Evolutionary conservation across 92 coral and sea anemone genomes (phyloP).

Genomic region (Plumapathes pennacea): DNA sequence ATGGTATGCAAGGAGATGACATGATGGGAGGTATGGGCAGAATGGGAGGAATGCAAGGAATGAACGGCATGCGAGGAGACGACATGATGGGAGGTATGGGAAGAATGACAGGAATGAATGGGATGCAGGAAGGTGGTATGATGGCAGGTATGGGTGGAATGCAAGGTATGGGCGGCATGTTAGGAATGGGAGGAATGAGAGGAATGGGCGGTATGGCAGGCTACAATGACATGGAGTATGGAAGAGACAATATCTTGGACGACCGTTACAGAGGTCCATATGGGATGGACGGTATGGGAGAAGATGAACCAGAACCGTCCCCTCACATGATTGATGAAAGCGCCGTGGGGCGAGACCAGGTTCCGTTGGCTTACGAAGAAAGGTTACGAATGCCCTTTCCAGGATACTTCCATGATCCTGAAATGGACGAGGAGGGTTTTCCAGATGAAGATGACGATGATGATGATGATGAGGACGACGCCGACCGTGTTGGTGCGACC

Average conservation of each 20-base stretch:
- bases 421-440: slow-evolving; percentile 49
- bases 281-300: slow-evolving; percentile 21
- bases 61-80: slow-evolving; percentile 52
- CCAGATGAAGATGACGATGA: slow-evolving; percentile 58
- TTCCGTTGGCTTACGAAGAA: slow-evolving; percentile 51
- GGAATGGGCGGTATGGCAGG: slow-evolving; percentile 15
- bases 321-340: slow-evolving; percentile 63
- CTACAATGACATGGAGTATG: slow-evolving; percentile 8
- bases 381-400: slow-evolving; percentile 23
- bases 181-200: slow-evolving; percentile 32
- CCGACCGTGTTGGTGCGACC: slow-evolving; percentile 4
- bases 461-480: slow-evolving; percentile 25
- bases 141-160: slow-evolving; percentile 59
- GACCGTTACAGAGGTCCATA: slow-evolving; percentile 1
- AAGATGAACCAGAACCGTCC: slow-evolving; percentile 43
- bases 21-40: slow-evolving; percentile 37
- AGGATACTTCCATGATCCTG: slow-evolving; percentile 34
- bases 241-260: slow-evolving; percentile 14
- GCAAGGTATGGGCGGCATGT: slow-evolving; percentile 20
- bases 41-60: slow-evolving; percentile 53
- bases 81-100: slow-evolving; percentile 35
- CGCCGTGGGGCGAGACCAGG: slow-evolving; percentile 72
- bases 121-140: no score
- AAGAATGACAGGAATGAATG: slow-evolving; percentile 55
- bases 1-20: slow-evolving; percentile 47